Percentiles rank a stretch among this genome's conserved stretches.
These are phyloP conservation scores for Zaprionus gabonicus DNA, from an alignment of 1,140 invertebrate species.

Conservation along the genomic window DNA sequence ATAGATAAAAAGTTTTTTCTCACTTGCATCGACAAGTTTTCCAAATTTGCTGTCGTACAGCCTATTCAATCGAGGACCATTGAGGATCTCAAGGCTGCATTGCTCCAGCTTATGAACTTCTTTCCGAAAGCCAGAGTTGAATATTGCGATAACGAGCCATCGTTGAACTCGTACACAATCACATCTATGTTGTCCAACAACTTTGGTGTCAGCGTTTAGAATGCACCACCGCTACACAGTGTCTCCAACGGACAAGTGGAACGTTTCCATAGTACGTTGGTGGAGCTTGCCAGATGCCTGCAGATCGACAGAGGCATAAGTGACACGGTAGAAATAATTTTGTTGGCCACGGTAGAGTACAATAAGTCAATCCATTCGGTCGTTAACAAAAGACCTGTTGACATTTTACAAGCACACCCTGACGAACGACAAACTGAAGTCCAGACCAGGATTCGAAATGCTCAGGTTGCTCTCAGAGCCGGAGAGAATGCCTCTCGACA, in stretches of 20 bases:
- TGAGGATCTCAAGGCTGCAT: neutral
- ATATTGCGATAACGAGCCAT: too few relatives aligned
- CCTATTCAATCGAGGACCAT: neutral
- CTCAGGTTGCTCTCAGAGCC: neutral
- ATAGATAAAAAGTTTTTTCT: neutral
- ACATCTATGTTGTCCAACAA: neutral
- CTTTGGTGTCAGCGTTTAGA: conserved; percentile 15
- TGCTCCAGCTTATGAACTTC: neutral
- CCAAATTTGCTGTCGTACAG: conserved; percentile 4
- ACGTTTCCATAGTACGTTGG: conserved; percentile 13
- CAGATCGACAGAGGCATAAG: conserved; percentile 7
- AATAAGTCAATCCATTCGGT: conserved; percentile 12
- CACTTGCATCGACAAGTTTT: conserved; percentile 13
- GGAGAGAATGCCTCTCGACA: neutral
- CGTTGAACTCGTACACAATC: too few relatives aligned
- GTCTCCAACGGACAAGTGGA: conserved; percentile 13
- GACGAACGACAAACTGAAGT: conserved; percentile 11
- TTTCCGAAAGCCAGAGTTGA: neutral
- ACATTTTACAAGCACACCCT: conserved; percentile 3
- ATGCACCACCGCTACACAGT: conserved; percentile 26
- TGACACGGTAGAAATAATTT: conserved; percentile 9
- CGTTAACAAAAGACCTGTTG: conserved; percentile 13
- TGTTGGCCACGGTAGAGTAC: neutral
- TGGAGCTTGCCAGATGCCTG: conserved; percentile 9
- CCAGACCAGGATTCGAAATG: neutral